Percentiles rank a stretch among this genome's conserved stretches.
phyloP scores from a whole-genome alignment of 2,797 vertebrate species.

The Myiotriccus ornatus region DNA sequence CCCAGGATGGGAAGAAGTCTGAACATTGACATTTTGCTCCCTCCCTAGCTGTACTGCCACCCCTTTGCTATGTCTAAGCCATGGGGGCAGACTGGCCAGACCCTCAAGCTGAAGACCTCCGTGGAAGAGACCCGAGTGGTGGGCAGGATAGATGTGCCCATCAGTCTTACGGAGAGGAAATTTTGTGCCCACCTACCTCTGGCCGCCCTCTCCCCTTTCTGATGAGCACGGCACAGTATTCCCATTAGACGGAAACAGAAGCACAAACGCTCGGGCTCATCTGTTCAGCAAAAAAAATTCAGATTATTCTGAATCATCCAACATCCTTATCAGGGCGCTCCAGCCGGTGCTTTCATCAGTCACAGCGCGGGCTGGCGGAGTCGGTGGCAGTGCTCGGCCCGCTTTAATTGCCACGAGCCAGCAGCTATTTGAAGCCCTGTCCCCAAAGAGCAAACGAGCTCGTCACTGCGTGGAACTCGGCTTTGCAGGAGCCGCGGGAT shows the following conservation, averaged over 20 bases:
- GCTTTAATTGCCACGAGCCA: constrained; percentile 32
- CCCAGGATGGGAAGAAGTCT: neutral
- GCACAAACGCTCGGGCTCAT: neutral
- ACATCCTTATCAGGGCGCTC: constrained; percentile 49
- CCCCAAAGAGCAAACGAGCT: constrained; percentile 27
- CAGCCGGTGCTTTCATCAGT: constrained; percentile 36
- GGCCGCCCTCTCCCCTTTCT: neutral
- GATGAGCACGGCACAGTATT: neutral
- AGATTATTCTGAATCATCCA: constrained; percentile 57
- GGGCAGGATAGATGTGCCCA: neutral
- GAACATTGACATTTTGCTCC: neutral
- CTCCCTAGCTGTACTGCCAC: neutral
- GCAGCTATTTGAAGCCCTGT: constrained; percentile 42
- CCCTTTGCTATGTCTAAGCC: neutral
- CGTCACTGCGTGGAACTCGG: neutral
- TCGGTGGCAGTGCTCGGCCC: neutral
- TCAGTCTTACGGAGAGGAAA: neutral
- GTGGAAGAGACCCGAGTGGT: rapidly evolving
- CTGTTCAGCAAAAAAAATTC: constrained; percentile 27
- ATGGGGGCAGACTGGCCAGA: neutral
- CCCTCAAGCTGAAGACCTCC: neutral
- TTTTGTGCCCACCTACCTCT: neutral
- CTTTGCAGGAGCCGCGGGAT: neutral
- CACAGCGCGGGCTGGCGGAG: neutral
- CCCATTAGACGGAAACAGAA: neutral